Conservation (phyloP, 2,797 vertebrate species). For the Coracias cyanogaster region DNA sequence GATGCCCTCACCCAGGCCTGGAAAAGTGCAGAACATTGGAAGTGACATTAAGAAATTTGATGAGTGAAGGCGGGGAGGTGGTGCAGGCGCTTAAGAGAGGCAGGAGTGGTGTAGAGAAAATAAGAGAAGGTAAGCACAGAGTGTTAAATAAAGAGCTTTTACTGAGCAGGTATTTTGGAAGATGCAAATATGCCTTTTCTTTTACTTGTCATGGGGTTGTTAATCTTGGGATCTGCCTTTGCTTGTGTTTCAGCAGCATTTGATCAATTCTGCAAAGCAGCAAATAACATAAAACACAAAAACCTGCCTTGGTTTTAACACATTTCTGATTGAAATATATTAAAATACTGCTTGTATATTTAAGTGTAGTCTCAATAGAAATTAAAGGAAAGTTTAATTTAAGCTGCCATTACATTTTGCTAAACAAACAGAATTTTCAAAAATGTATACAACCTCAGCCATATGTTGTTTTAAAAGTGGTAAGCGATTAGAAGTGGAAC, state of each 20-base stretch:
- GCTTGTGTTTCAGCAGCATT: not conserved
- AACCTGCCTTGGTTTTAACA: not conserved
- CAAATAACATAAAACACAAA: not conserved
- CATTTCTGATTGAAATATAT: not conserved
- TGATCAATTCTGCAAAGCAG: not conserved
- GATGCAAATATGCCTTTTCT: not conserved
- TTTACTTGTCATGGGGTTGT: not conserved
- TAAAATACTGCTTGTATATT: not conserved
- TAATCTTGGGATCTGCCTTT: not conserved
- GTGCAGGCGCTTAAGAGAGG: not conserved
- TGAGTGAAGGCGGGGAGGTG: not conserved
- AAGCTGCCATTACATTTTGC: not conserved
- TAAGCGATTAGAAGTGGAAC: constrained; percentile 9
- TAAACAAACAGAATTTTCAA: not conserved
- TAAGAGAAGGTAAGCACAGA: not conserved
- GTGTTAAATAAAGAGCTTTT: not conserved
- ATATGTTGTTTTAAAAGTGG: constrained; percentile 10
- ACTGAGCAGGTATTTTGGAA: not conserved
- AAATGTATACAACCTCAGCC: not conserved
- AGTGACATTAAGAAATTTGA: not conserved
- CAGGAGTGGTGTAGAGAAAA: not conserved
- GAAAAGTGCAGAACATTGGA: not conserved
- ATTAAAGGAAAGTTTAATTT: not conserved
- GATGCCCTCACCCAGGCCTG: not conserved
- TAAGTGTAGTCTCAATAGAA: not conserved